Evolutionary conservation across 1,140 invertebrate genomes (phyloP), one percentile per base, ranked within the genome.

Genomic region (Drosophila kepulauana): DNA sequence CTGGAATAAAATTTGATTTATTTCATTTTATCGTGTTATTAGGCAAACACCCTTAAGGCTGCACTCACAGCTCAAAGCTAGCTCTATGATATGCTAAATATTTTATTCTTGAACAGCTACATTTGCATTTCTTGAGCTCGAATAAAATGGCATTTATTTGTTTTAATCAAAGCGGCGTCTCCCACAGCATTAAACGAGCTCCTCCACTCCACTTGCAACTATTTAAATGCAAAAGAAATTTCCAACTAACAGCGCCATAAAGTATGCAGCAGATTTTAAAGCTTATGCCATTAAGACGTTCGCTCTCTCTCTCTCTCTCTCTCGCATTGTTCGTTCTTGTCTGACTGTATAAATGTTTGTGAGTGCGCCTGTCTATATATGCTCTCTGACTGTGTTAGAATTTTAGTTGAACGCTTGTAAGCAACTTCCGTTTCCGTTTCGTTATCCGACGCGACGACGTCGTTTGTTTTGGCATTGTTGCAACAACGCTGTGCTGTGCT

Each of bases 401-500:
- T 56, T 72, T 41, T 72, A 65, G 61, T 77, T 68, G 30, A 68
- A 67, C 66, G 73, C 76, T 80, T 88, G 82, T 88, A 77, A 87
- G 80, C 82, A 87, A 84, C 76, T 88, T 87, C 82, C 82, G 82
- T 80, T 87, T 87, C 84, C 82, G 72, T 87, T 87, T 76, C 82
- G 72, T 79, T 87, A 84, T 80, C 77, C 79, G 82, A 79, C 79
- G 82, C 82, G 75, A 75, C 70, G 69, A 51, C 78, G 56, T 72
- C 25, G 48, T 63, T 70, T 70, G 81, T 82, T 85, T 72, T 79
- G 49, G 38, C 82, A 79, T 82, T 88, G 82, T 77, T 87, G 82
- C 69, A 62, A 65, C 57, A 41, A 70, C 71, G 61, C 25, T 10
- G 13, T 3, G 20, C 5, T 6, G 35, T 59, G 54, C 25, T 10